Evolutionary conservation across 2,113 vertebrate species (phyloP), one percentile per base, ranked within the genome.

Genomic region (Dryoscopus gambensis): DNA sequence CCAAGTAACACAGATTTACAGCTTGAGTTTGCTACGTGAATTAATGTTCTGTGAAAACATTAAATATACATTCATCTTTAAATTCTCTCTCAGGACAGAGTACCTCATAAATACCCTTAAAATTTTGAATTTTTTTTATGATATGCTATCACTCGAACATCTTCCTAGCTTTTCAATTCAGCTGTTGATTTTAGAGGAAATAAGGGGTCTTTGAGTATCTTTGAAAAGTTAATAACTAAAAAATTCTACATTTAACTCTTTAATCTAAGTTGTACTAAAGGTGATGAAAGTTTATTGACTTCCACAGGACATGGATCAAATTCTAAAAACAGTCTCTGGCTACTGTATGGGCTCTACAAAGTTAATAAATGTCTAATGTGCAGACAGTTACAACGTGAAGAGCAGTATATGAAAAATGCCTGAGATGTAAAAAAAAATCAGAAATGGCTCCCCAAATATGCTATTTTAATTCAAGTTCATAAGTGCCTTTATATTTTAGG

Each of bases 321-420:
- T 91, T 96, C 87, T 91, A 93, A 96, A 96, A 95, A 15, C 63
- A 62, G 79, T 74, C 39, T 88, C 55, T 8, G 1, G 63, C 95
- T 95, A 95, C 90, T 74, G 91, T 91, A 91, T 70, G 91, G 92
- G 69, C 79, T 80, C 92, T 69, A 83, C 79, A 37, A 93, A 94
- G 93, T 97, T 97, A 97, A 96, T 94, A 86, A 96, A 83, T 97
- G 75, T 88, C 95, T 96, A 96, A 90, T 7, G 1, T 67, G 55
- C 53, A 87, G 94, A 94, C 49, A 86, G 75, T 55, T 93, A 83
- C 37, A 62, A 93, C 6, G 11, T 52, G 39, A 89, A 83, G 44
- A 83, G 39, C 25, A 69, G 33, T 52, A 65, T 30, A 84, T 3
- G 10, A 46, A 93, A 93, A 94, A 60, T 10, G 30, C 10, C 30